Conservation (phyloP, 53 echinoderm and acorn worm species). For the Holothuria scabra region DNA sequence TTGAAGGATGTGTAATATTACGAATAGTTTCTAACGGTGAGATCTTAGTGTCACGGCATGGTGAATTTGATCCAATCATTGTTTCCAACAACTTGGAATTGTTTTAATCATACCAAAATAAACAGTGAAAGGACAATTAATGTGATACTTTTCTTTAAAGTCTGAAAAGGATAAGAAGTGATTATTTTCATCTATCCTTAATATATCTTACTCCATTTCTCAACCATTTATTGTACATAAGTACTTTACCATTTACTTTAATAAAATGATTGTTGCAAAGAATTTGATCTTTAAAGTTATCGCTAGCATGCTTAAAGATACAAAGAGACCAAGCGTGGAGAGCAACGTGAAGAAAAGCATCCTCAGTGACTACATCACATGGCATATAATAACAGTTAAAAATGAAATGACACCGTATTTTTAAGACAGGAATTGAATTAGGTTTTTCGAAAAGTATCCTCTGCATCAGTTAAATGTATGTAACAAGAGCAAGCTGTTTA, state of each 20-base stretch:
- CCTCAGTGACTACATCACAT: too few species aligned
- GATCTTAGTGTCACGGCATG: not conserved
- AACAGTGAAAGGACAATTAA: not conserved
- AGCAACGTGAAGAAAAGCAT: too few species aligned
- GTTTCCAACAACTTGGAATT: not conserved
- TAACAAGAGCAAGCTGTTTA: too few species aligned
- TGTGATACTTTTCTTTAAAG: not conserved
- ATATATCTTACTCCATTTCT: not conserved
- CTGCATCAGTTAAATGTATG: too few species aligned
- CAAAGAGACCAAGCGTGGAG: too few species aligned
- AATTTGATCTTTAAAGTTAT: too few species aligned
- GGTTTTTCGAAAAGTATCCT: too few species aligned
- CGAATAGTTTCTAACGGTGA: not conserved
- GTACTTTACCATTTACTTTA: not conserved
- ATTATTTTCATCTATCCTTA: not conserved
- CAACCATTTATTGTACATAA: not conserved
- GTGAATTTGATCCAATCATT: not conserved
- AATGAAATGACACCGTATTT: too few species aligned
- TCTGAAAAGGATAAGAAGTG: slow-evolving; percentile 1
- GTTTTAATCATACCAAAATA: not conserved
- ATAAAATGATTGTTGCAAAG: too few species aligned
- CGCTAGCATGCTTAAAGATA: too few species aligned
- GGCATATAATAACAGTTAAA: too few species aligned
- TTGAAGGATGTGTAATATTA: not conserved
- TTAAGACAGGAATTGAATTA: too few species aligned